Evolutionary conservation across 2,113 vertebrate genomes (phyloP), one percentile per base, ranked within the genome.

Genomic region (Brevimyrus niger): DNA sequence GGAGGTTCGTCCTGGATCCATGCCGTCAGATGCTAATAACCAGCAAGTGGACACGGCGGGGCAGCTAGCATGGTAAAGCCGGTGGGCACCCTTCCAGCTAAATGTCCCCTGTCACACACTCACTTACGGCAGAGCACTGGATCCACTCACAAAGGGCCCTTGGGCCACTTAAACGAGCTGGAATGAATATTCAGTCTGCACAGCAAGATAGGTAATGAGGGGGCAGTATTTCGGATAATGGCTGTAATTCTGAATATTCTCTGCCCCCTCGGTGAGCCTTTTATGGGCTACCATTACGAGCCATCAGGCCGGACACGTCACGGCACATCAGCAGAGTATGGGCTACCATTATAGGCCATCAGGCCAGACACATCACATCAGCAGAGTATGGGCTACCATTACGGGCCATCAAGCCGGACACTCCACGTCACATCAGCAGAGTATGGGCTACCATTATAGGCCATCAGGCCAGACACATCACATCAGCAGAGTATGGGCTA

Each of bases 181-280:
- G 19, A n/a, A 84, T 84, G 82, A 46, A n/a, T 84, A 46, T 47
- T 84, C 23, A 84, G 42, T n/a, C 21, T 13, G 27, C 27, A 51
- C 27, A 31, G 82, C 87, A 76, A 88, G 46, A 82, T n/a, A 0
- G 31, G 69, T 38, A 82, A 82, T 23, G 19, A 42, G 48, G 21
- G 73, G 48, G 27, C 65, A 73, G 85, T 53, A n/a, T 88, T 90
- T 69, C 35, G 65, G 53, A 69, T 90, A 90, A 89, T 90, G 61
- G 88, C 65, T 88, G 87, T 47, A 38, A 87, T 91, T 90, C 53
- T n/a, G 15, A 46, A 88, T n/a, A 50, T 38, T 21, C 87, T 55
- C 65, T 69, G 87, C 65, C 48, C 17, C 50, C 50, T 15, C 76
- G 11, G 21, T 15, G 90, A 88, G 84, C 23, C 86, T 73, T 58